A percentile compares a stretch with the other conserved stretches of the same genome.
Evolutionary conservation across 2,113 vertebrate species (phyloP).

Genomic region (Phocoena phocoena): DNA sequence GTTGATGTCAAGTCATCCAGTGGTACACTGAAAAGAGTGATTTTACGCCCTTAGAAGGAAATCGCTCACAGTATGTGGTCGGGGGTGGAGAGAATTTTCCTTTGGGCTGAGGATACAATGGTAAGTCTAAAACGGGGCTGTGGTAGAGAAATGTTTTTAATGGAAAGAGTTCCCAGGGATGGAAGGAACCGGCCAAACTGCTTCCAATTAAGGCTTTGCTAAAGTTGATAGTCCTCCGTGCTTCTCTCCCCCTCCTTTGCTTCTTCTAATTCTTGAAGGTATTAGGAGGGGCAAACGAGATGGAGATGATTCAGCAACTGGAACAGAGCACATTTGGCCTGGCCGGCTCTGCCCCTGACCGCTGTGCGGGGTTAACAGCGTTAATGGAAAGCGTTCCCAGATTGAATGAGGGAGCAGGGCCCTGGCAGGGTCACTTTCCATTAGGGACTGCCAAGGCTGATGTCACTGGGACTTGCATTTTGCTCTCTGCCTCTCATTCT

Average conservation of each 20-base stretch:
- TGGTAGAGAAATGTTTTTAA: background rate
- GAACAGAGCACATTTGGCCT: background rate
- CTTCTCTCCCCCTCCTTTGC: background rate
- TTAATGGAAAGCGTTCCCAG: constrained; percentile 58
- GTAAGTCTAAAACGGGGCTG: background rate
- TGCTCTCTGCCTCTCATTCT: background rate
- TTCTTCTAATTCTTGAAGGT: constrained; percentile 27
- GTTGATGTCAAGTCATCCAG: background rate
- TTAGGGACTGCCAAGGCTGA: constrained; percentile 61
- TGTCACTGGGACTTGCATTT: constrained; percentile 47
- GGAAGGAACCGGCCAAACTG: background rate
- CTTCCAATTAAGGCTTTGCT: background rate
- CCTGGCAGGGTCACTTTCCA: constrained; percentile 66
- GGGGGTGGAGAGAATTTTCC: background rate
- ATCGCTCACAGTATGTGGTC: background rate
- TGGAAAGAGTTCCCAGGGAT: background rate
- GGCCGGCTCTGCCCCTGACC: background rate
- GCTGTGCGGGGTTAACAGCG: constrained; percentile 1
- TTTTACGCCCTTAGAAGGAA: constrained; percentile 27
- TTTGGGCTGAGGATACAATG: background rate
- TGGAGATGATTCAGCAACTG: constrained; percentile 57
- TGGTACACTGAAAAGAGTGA: background rate
- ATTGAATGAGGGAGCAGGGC: background rate
- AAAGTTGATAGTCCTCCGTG: background rate
- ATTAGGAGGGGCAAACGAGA: constrained; percentile 24